Conservation (phyloP, 64 coral and sea anemone species). For the Platygyra sinensis region DNA sequence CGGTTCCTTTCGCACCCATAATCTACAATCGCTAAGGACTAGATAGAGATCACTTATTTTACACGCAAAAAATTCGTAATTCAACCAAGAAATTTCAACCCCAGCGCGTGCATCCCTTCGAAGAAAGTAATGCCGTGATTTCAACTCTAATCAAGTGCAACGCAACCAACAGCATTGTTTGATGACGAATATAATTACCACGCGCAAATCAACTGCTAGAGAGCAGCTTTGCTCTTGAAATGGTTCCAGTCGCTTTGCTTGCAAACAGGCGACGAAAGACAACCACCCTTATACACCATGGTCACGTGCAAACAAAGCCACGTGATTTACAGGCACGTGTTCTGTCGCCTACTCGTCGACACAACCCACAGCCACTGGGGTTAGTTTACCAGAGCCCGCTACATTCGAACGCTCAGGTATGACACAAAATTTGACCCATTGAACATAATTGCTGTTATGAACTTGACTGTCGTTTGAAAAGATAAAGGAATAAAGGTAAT, state of each 20-base stretch:
- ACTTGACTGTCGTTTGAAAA: no score
- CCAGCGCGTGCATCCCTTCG: background rate
- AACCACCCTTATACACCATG: slow-evolving; percentile 64
- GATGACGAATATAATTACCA: background rate
- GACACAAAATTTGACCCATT: background rate
- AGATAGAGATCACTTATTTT: no score
- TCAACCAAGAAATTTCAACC: no score
- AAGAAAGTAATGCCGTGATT: background rate
- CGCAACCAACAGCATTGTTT: background rate
- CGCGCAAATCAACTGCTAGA: background rate
- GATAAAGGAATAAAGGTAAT: no score
- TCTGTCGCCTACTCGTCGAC: slow-evolving; percentile 56
- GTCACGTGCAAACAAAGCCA: slow-evolving; percentile 45
- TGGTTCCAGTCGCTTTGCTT: background rate
- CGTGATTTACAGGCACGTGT: slow-evolving; percentile 54
- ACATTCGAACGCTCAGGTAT: slow-evolving; percentile 37
- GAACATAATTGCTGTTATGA: no score
- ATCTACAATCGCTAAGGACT: no score
- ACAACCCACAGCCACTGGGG: slow-evolving; percentile 63
- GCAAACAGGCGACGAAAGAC: slow-evolving; percentile 10
- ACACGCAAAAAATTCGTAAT: background rate
- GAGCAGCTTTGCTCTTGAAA: background rate
- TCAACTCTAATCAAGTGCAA: background rate
- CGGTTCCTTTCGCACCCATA: no score
- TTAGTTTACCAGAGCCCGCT: slow-evolving; percentile 51